Evolutionary conservation across 2,888 invertebrate species (phyloP), one percentile per base, ranked within the genome.

Genomic region (Aspidiotus rigidus): DNA sequence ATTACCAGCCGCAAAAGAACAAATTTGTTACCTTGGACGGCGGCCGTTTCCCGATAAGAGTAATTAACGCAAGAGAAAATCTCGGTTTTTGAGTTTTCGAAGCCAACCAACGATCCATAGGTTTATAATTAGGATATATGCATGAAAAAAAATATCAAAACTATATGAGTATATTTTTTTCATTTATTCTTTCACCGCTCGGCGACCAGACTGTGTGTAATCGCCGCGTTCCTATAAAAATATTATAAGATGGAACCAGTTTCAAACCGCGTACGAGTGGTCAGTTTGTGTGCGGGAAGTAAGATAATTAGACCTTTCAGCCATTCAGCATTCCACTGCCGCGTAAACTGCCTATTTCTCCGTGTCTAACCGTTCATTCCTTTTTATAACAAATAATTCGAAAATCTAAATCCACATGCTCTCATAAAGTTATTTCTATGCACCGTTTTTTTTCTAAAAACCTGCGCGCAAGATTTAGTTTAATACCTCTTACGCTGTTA

Each of bases 261-360:
- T 62, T 62, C 16, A 49, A 62, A 49, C 9, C 44, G 44, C 40
- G 61, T 62, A 62, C 53, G 53, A 53, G 62, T 62, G 62, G 62
- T 62, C 62, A 62, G 17, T 62, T 11, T 16, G 42, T 42, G 42
- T 13, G 53, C 44, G 53, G 64, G 64, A 54, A 64, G 64, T 64
- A 54, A 53, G 63, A 54, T 64, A 64, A 64, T 64, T 64, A 55
- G 54, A 40, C 49, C 64, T 40, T 54, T 5, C 40, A 54, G 64
- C 64, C 54, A 64, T 49, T 64, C 64, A 39, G 40, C 64, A 64
- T 64, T 64, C 64, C 64, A 53, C 62, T 62, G 53, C 62, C 53
- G 53, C 28, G 28, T 62, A 62, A 62, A 62, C 62, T 53, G 17
- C 62, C 39, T 28, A n/a, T 53, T 62, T 62, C 15, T 49, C 53